phyloP scores from a whole-genome alignment of 1,140 invertebrate species.

The Atopsyche davidsoni region DNA sequence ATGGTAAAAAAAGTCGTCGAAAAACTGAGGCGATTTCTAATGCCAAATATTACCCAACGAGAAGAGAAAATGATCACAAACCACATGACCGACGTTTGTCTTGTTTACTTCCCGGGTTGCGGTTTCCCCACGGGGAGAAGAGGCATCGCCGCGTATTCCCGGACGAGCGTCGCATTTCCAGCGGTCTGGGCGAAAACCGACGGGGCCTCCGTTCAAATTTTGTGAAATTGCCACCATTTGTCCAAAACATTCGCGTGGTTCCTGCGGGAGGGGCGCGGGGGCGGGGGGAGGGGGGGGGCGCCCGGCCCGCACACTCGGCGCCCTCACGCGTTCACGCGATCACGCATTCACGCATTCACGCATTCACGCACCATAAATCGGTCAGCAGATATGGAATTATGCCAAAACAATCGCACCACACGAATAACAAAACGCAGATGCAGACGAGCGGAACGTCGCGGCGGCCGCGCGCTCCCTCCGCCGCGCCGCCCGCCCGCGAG shows the following conservation, averaged over 20 bases:
- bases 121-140: too few species aligned
- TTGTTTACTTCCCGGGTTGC: not conserved
- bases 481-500: not conserved
- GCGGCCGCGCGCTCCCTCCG: conserved; percentile 9
- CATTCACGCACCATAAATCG: conserved; percentile 19
- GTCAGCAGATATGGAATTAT: conserved; percentile 27
- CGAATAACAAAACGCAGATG: conserved; percentile 17
- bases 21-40: conserved; percentile 1
- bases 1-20: too few species aligned
- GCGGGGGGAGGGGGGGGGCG: conserved; percentile 7
- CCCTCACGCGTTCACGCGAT: conserved; percentile 3
- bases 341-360: conserved; percentile 4
- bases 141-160: too few species aligned
- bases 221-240: conserved; percentile 18
- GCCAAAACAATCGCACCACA: conserved; percentile 24
- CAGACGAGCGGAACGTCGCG: conserved; percentile 17
- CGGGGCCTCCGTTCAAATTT: conserved; percentile 1
- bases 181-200: too few species aligned
- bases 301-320: not conserved
- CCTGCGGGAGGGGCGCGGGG: not conserved
- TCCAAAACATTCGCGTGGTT: conserved; percentile 2
- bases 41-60: conserved; percentile 7
- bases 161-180: too few species aligned
- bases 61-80: not conserved
- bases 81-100: conserved; percentile 8